A percentile compares a stretch with the other conserved stretches of the same genome.
Conservation (phyloP, 2,888 invertebrate species). For the Homarus gammarus region DNA sequence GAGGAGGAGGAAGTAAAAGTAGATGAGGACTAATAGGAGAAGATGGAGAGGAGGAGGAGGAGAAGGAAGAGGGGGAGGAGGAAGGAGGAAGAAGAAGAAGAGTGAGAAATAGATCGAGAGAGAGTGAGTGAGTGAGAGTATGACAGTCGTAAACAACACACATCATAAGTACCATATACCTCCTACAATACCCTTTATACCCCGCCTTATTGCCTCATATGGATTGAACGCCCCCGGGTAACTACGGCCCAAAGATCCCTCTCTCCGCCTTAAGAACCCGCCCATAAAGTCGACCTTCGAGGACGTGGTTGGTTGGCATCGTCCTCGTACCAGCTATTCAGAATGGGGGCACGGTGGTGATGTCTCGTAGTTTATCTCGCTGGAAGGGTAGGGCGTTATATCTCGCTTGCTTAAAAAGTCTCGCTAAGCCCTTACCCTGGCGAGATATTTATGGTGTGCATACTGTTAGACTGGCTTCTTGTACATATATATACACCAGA, state of each 20-base stretch:
- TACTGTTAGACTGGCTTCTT: too few species aligned
- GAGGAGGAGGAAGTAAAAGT: not conserved
- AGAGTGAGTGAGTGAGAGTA: not conserved
- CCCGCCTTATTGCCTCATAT: not conserved
- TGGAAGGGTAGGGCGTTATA: constrained; percentile 1
- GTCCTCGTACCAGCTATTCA: not conserved
- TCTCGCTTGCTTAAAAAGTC: not conserved
- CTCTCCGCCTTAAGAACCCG: not conserved
- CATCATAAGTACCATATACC: constrained; percentile 3
- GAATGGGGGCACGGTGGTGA: not conserved
- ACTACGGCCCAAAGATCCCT: not conserved
- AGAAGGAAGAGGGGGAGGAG: not conserved
- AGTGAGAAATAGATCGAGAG: not conserved
- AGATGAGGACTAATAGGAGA: not conserved
- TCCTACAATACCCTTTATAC: not conserved
- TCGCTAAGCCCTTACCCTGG: too few species aligned
- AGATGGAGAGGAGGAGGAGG: not conserved
- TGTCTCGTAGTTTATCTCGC: not conserved
- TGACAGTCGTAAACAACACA: not conserved
- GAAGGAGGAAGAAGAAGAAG: constrained; percentile 8
- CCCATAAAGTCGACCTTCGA: not conserved
- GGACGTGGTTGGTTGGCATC: not conserved
- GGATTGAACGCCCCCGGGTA: not conserved
- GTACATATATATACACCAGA: too few species aligned
- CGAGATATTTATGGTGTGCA: too few species aligned